A percentile compares a stretch with the other conserved stretches of the same genome.
Conservation (phyloP, 2,888 invertebrate genomes). For the Amorpha juglandis region DNA sequence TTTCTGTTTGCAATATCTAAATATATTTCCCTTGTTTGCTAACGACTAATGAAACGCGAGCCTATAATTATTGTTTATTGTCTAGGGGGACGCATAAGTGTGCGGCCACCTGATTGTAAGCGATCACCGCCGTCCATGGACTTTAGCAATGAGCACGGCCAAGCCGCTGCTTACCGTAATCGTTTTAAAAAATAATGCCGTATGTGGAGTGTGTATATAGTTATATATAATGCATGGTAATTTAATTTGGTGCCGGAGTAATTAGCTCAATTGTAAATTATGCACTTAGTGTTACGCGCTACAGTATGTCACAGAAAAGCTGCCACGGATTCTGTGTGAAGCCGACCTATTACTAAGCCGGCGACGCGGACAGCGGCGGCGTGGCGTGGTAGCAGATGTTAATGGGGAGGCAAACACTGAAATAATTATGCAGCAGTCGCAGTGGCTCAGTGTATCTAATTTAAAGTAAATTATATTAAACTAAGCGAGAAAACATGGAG, state of each 20-base stretch:
- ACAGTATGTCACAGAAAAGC: slow-evolving; percentile 44
- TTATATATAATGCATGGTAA: slow-evolving; percentile 1
- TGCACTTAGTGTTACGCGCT: slow-evolving; percentile 40
- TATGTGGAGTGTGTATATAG: background rate
- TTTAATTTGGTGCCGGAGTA: slow-evolving; percentile 23
- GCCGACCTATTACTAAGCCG: slow-evolving; percentile 44
- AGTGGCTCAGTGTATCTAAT: slow-evolving; percentile 42
- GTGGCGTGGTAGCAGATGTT: slow-evolving; percentile 46
- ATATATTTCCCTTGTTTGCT: background rate
- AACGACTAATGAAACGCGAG: background rate
- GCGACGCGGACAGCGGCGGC: slow-evolving; percentile 1
- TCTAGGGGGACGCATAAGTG: too few relatives aligned
- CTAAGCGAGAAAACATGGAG: slow-evolving; percentile 31
- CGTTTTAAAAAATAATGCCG: background rate
- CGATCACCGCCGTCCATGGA: too few relatives aligned
- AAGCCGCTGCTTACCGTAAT: too few relatives aligned
- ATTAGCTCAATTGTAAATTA: slow-evolving; percentile 45
- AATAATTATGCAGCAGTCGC: slow-evolving; percentile 59
- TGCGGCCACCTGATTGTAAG: too few relatives aligned
- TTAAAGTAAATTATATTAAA: slow-evolving; percentile 43
- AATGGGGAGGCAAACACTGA: slow-evolving; percentile 58
- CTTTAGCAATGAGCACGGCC: too few relatives aligned
- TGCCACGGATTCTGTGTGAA: slow-evolving; percentile 44
- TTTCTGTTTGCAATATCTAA: background rate
- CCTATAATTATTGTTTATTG: background rate